Base-by-base conservation (phyloP, 2,888 invertebrate genomes). In the Drosophila mayaguana region DNA sequence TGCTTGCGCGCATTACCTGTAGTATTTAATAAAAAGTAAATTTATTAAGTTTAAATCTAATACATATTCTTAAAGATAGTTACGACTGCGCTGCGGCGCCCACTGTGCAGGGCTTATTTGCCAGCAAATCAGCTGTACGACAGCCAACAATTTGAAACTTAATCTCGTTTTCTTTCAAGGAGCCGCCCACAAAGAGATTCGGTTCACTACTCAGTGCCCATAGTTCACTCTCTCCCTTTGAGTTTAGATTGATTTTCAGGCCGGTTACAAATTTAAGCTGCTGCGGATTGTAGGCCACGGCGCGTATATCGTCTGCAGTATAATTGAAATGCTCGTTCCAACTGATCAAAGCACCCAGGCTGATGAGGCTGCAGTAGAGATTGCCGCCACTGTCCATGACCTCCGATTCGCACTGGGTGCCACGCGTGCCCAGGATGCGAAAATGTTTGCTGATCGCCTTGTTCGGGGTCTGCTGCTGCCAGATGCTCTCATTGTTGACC, bases 251-350 rank as follows among this genome's bases (percentile, higher is more conserved):
- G 6, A 96, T 93, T 93, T 97, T 97, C 2, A 96, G 88, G 1
- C 96, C 96, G 78, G 96, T 96, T 1, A 95, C 94, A 88, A 97
- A 97, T 87, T 96, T 96, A 51, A 97, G 91, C 0, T 95, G 95
- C 61, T 94, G 93, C 20, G 92, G 92, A 86, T 96, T 94, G n/a
- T 94, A 90, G 6, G 95, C 95, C 22, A 70, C 94, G 84, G 95
- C 95, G 32, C 81, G 87, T 25, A 92, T 78, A 61, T 87, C 85
- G 64, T 92, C 91, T 55, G 94, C 94, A 1, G 94, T 94, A 81
- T 95, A 96, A 42, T 95, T 94, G 0, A 94, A 94, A 0, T 93
- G 93, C 5, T 95, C 94, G 86, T 96, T 95, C 96, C 96, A 97
- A 80, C 96, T 96, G 78, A 94, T 95, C 43, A 97, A 94, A n/a